Evolutionary conservation across 2,113 vertebrate species (phyloP), one percentile per base, ranked within the genome.

Genomic region (Ahaetulla prasina): DNA sequence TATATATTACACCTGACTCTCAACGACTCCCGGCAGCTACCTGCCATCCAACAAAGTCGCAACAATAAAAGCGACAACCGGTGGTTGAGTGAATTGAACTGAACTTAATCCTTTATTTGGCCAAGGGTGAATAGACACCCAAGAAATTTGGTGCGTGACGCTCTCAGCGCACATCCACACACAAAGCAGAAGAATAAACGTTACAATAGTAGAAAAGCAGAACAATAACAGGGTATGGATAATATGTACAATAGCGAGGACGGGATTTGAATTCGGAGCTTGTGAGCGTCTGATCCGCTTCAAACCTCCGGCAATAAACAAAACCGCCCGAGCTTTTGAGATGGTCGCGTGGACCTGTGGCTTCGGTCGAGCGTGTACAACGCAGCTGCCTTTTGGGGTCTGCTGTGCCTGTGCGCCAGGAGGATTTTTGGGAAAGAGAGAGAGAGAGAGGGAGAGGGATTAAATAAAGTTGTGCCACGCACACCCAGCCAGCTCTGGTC

Each of bases 371-470:
- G 23, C 63, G 25, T n/a, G 9, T 8, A 6, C 60, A 30, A 35
- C 8, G 2, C 20, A 0, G 4, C 60, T 68, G 89, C n/a, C 3
- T 25, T 52, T 35, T 47, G 43, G 39, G 23, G 1, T 22, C 3
- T 10, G 25, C 7, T 45, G n/a, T 84, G 89, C 63, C 25, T 43
- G 1, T 22, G 18, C 1, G 1, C 2, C n/a, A 0, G 0, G 6
- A 23, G n/a, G n/a, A 50, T 11, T 4, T 39, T 5, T 0, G 47
- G 49, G 6, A 6, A 14, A 11, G 50, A 9, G 50, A 9, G 27
- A 30, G 27, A 23, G 8, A 25, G 23, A 23, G 8, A 85, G 45
- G 9, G 60, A 11, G 27, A 0, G 1, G 12, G 3, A n/a, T 22
- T 49, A 74, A 74, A 11, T 52, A 39, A 18, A 63, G 3, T 1